Evolutionary conservation across 2,113 vertebrate genomes (phyloP), one percentile per base, ranked within the genome.

Genomic region (Cricetomys ansorgei): DNA sequence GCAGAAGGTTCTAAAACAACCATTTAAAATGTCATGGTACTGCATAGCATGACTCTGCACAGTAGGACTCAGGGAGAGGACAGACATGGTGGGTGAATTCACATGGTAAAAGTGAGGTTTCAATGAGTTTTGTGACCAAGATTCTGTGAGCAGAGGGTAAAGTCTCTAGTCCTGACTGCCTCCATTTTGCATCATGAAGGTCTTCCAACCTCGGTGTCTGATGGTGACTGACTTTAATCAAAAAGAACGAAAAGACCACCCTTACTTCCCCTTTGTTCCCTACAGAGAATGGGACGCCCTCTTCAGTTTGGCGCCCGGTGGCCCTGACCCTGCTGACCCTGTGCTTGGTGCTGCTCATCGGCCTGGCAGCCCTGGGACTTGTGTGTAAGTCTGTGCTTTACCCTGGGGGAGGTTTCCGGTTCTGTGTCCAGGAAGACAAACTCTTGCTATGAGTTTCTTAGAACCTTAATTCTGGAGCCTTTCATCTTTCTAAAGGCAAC

Each of bases 381-480:
- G 76, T 95, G 43, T 98, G 98, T 98, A 97, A 97, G 97, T 98
- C 91, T 45, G 5, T 0, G 0, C 57, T 83, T 76, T 92, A 72
- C 69, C 40, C 17, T 57, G 65, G 62, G 76, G 67, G 76, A 48
- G 53, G 40, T 76, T 27, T 37, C n/a, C 59, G 37, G 45, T 73
- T 87, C 40, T 95, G 72, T 88, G n/a, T 96, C 73, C 87, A 67
- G 72, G 48, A 96, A 31, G 57, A 84, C 77, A 70, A 92, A 89
- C 21, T 45, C 5, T 96, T 73, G 3, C 15, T 40, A 7, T 12
- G 17, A 23, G 21, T 67, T 83, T 64, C 48, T n/a, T 55, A 48
- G 21, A 16, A 55, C 7, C 75, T 73, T 37, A 45, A 57, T 89
- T 92, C 80, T 86, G 43, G 19, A 59, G 1, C 11, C 64, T 87